Percentiles rank a stretch among this genome's conserved stretches.
phyloP scores from a whole-genome alignment of 2,888 invertebrate species.

The Hypolimnas misippus region DNA sequence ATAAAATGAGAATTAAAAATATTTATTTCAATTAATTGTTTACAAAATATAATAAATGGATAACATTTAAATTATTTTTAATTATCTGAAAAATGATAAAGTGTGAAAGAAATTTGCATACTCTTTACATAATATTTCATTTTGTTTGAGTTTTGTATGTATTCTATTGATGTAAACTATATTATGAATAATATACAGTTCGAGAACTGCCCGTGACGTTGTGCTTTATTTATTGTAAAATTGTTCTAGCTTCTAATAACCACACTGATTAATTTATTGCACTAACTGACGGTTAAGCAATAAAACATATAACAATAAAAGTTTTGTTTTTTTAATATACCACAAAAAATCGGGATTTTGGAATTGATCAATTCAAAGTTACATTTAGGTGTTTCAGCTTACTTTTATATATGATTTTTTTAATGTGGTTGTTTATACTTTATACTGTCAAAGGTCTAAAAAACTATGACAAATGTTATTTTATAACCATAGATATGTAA shows the following conservation, averaged over 20 bases:
- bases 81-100: background rate
- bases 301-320: background rate
- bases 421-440: conserved; percentile 6
- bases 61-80: background rate
- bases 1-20: background rate
- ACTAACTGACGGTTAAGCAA: background rate
- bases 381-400: no score
- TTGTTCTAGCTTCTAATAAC: conserved; percentile 8
- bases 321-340: no score
- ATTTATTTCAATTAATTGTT: background rate
- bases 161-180: background rate
- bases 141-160: background rate
- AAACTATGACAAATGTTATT: no score
- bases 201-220: background rate
- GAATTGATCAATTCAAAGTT: no score
- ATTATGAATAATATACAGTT: background rate
- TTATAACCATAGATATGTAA: no score
- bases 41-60: background rate
- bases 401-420: background rate
- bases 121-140: background rate
- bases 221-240: background rate
- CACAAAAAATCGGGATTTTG: no score
- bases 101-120: background rate
- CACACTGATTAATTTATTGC: conserved; percentile 25
- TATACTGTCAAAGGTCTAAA: no score